Conservation (phyloP, 2,888 invertebrate genomes). For the Heliconius aoede region DNA sequence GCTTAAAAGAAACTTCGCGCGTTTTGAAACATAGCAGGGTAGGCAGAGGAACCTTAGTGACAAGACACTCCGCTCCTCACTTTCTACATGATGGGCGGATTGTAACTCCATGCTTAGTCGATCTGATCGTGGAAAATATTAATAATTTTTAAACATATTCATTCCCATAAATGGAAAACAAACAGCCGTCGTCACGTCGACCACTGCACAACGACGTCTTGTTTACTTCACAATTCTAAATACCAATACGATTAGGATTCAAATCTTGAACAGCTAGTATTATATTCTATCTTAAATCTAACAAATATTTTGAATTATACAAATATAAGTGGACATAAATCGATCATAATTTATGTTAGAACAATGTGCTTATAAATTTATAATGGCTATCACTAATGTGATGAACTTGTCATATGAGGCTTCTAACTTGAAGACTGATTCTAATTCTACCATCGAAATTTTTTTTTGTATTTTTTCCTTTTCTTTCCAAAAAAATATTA, state of each 20-base stretch:
- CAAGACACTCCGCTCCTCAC: neutral
- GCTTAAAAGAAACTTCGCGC: neutral
- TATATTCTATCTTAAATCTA: neutral
- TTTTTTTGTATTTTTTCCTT: no score
- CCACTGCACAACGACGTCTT: no score
- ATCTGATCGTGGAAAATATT: neutral
- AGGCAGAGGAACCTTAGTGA: neutral
- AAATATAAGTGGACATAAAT: neutral
- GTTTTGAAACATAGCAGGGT: neutral
- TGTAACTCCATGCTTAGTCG: neutral
- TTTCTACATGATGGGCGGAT: no score
- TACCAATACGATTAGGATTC: no score
- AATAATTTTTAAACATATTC: no score
- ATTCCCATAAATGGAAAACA: no score
- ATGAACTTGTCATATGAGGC: no score
- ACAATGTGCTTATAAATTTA: neutral
- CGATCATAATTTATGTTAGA: conserved; percentile 3
- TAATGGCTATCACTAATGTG: neutral
- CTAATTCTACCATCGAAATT: no score
- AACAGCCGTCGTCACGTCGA: no score
- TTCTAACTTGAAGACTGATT: no score
- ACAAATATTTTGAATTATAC: neutral
- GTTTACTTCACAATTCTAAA: no score
- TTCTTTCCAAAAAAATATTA: no score
- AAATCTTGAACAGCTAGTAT: neutral